Base-by-base conservation (phyloP, 2,797 vertebrate genomes). In the Sebastes wilsoni region DNA sequence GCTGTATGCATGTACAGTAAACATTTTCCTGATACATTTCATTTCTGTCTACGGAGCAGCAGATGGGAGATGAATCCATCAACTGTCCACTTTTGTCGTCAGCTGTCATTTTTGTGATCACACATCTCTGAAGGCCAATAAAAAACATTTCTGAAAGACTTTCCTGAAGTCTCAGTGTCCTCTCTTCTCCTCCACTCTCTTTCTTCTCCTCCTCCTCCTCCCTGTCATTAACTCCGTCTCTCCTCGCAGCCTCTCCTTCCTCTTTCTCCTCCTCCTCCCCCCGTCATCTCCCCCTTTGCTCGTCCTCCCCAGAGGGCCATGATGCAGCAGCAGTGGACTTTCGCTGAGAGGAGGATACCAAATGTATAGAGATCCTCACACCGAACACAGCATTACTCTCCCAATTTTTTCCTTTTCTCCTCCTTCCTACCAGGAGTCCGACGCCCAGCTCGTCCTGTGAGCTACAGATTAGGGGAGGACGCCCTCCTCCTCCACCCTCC, bases 291-390 rank as follows among this genome's bases (percentile, higher is more conserved):
- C 77, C 82, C 70, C 76, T 83, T 75, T 77, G 75, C 81, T 81
- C 77, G 75, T 88, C 89, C 88, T 91, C 91, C 93, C 93, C 87
- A 86, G 90, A 93, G 92, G 87, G 91, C 84, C 75, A 62, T 85
- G 88, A 89, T 92, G 89, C 87, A 90, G 91, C 93, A 90, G 90
- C 49, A 10, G 64, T 86, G 88, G 87, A 91, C 88, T 91, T 88
- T 89, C 13, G 54, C 77, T 77, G 58, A 81, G 88, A 81, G 83
- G 54, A 70, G 86, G 81, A 85, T 87, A 81, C 79, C 54, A 74
- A 86, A 82, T 72, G 28, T 78, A 87, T 70, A 75, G 59, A 81
- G 80, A 86, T 80, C 65, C 52, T 46, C 38, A 30, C 64, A 65
- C 42, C 58, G 49, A 38, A 60, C 65, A 16, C 66, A 52, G 30